These are phyloP conservation scores for Sinodicranocentrus sp. DNA, from an alignment of 2,888 invertebrate genomes.

Conservation along the genomic window DNA sequence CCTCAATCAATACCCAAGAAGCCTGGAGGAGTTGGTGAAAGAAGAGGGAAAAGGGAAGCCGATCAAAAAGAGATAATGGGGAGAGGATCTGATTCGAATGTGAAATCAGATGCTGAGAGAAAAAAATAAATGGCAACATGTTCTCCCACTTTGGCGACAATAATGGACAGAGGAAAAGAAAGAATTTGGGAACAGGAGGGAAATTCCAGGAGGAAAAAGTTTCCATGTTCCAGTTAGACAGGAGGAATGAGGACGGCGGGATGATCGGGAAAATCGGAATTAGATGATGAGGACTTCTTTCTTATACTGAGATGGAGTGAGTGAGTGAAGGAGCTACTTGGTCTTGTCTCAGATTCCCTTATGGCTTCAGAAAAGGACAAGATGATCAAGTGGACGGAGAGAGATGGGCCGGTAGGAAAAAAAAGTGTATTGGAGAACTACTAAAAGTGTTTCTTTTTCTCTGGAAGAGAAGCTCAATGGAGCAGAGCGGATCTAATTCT, in stretches of 20 bases:
- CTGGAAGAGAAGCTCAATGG: conserved; percentile 31
- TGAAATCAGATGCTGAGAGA: background rate
- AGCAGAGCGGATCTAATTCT: conserved; percentile 58
- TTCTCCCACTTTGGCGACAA: conserved; percentile 10
- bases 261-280: conserved; percentile 49
- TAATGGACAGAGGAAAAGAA: background rate
- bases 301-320: background rate
- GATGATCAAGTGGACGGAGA: conserved; percentile 18
- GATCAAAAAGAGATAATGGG: conserved; percentile 50
- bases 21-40: too few species aligned
- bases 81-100: conserved; percentile 36
- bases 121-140: conserved; percentile 22
- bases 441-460: background rate
- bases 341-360: conserved; percentile 20
- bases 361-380: background rate
- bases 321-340: background rate
- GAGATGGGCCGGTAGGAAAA: background rate
- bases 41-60: background rate
- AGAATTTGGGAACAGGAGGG: background rate
- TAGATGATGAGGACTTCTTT: conserved; percentile 32
- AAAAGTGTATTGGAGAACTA: background rate
- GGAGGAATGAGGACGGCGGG: conserved; percentile 12
- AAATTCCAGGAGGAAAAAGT: background rate
- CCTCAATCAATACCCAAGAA: background rate
- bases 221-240: background rate